phyloP scores from a whole-genome alignment of 1,140 invertebrate species.

The Camponotus pennsylvanicus region DNA sequence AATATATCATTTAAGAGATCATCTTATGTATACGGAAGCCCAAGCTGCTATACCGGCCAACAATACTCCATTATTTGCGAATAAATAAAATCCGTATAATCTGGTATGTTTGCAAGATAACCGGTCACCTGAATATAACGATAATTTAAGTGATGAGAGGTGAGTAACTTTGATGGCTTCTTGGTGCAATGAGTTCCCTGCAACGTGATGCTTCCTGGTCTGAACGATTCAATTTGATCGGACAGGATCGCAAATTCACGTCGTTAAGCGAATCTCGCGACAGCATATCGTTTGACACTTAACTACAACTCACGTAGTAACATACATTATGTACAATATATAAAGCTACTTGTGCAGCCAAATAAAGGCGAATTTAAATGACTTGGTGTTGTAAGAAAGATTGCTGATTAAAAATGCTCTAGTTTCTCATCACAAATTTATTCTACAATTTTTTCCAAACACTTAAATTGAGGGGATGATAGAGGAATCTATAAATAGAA shows the following conservation, averaged over 20 bases:
- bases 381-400: not conserved
- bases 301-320: constrained; percentile 64
- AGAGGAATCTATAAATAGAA: no score
- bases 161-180: constrained; percentile 8
- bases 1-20: constrained; percentile 39
- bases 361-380: constrained; percentile 36
- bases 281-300: constrained; percentile 60
- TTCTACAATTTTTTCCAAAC: not conserved
- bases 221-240: constrained; percentile 69
- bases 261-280: constrained; percentile 60
- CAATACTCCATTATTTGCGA: constrained; percentile 49
- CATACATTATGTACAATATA: constrained; percentile 11
- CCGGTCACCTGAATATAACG: not conserved
- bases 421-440: not conserved
- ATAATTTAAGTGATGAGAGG: constrained; percentile 38
- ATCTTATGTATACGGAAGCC: constrained; percentile 47
- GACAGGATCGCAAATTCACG: constrained; percentile 68
- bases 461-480: no score
- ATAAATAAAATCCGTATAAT: constrained; percentile 47
- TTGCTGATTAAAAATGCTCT: not conserved
- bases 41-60: not conserved
- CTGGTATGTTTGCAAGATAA: constrained; percentile 1
- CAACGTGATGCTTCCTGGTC: constrained; percentile 61
- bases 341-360: not conserved
- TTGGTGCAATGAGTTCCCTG: constrained; percentile 29